phyloP scores from a whole-genome alignment of 2,888 invertebrate species.

The Sinhomidia bicolor region DNA sequence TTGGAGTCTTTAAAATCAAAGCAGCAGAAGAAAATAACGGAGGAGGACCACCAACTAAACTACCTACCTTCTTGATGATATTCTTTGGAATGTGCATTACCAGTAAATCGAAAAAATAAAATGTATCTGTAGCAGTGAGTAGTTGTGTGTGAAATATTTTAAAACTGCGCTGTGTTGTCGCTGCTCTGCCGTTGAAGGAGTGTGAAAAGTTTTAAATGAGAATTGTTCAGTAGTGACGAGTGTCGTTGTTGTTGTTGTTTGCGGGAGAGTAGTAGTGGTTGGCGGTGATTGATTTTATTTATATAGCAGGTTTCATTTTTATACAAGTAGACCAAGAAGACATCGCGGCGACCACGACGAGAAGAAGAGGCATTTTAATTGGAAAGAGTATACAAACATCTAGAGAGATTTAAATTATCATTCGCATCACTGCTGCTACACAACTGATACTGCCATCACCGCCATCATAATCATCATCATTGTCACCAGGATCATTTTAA shows the following conservation, averaged over 20 bases:
- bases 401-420: not conserved
- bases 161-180: constrained; percentile 1
- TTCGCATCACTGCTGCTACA: not conserved
- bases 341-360: not conserved
- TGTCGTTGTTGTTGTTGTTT: constrained; percentile 1
- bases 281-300: constrained; percentile 37
- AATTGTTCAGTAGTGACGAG: constrained; percentile 35
- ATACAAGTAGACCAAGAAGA: not conserved
- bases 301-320: constrained; percentile 27
- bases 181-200: not conserved
- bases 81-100: constrained; percentile 9
- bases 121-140: constrained; percentile 13
- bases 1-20: no score
- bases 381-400: not conserved
- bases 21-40: no score
- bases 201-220: not conserved
- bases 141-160: not conserved
- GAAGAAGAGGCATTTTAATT: not conserved
- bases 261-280: constrained; percentile 17
- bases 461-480: not conserved
- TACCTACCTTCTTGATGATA: not conserved
- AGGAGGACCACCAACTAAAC: no score
- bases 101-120: not conserved
- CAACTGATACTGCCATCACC: not conserved
- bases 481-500: not conserved